Conservation (phyloP, 2,113 vertebrate species). For the Labeo catla region DNA sequence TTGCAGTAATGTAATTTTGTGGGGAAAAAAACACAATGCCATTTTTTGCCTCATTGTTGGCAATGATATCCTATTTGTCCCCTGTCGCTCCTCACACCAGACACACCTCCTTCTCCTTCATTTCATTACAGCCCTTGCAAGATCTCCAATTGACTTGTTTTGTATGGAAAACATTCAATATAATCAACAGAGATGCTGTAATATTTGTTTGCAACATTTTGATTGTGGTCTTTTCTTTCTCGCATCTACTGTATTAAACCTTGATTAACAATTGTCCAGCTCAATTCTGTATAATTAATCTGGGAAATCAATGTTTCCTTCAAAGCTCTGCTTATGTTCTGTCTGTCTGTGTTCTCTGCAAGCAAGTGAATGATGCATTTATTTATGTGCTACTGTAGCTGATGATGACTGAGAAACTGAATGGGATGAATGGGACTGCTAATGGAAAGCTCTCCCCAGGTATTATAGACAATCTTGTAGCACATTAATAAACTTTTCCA, state of each 20-base stretch:
- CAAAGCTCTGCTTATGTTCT: neutral
- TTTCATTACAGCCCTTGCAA: neutral
- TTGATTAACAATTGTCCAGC: neutral
- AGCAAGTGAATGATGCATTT: neutral
- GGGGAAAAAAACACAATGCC: neutral
- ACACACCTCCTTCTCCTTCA: neutral
- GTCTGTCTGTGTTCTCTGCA: neutral
- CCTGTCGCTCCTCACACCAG: neutral
- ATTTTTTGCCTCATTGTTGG: neutral
- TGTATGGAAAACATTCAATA: neutral
- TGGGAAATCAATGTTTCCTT: neutral
- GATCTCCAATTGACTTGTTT: neutral
- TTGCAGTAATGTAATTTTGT: neutral
- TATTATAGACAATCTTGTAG: neutral
- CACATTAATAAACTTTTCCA: neutral
- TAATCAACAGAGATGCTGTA: neutral
- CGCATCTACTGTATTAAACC: neutral
- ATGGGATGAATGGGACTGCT: neutral
- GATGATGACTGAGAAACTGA: neutral
- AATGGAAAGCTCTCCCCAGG: neutral
- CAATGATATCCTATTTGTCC: neutral
- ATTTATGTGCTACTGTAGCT: neutral
- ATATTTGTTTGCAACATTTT: neutral
- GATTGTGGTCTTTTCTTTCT: neutral
- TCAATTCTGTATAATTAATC: neutral